phyloP scores from a whole-genome alignment of 2,888 invertebrate species.

The Eristalis intricaria region DNA sequence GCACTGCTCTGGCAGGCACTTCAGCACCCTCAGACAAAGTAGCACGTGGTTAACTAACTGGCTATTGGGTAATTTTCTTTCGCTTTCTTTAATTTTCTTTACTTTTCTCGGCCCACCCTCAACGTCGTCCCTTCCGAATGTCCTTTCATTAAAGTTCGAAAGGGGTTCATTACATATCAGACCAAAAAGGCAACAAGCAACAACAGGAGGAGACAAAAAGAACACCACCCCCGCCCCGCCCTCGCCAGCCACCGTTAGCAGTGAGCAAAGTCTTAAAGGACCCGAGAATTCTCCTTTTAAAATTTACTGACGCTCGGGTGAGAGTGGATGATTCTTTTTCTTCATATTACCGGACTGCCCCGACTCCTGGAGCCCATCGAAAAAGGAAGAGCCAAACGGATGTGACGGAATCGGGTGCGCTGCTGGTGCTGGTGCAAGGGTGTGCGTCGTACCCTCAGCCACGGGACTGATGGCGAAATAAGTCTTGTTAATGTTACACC shows the following conservation, averaged over 20 bases:
- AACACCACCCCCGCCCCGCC: not conserved
- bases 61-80: slow-evolving; percentile 13
- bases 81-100: not conserved
- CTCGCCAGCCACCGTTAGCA: no score
- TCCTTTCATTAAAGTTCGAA: slow-evolving; percentile 48
- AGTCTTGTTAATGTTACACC: slow-evolving; percentile 68
- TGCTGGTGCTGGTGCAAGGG: not conserved
- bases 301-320: slow-evolving; percentile 56
- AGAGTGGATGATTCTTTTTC: slow-evolving; percentile 56
- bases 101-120: not conserved
- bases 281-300: slow-evolving; percentile 44
- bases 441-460: not conserved
- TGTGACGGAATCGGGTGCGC: slow-evolving; percentile 46
- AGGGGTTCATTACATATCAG: slow-evolving; percentile 29
- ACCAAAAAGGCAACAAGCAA: slow-evolving; percentile 10
- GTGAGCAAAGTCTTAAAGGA: slow-evolving; percentile 32
- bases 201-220: slow-evolving; percentile 29
- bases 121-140: slow-evolving; percentile 11
- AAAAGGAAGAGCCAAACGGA: slow-evolving; percentile 48
- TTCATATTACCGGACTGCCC: slow-evolving; percentile 50
- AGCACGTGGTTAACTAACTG: slow-evolving; percentile 33
- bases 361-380: not conserved
- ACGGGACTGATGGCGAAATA: slow-evolving; percentile 61
- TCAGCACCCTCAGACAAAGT: slow-evolving; percentile 7
- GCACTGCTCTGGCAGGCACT: slow-evolving; percentile 7